These are phyloP conservation scores for Chesias legatella DNA, from an alignment of 2,888 invertebrate species.

Conservation along the genomic window DNA sequence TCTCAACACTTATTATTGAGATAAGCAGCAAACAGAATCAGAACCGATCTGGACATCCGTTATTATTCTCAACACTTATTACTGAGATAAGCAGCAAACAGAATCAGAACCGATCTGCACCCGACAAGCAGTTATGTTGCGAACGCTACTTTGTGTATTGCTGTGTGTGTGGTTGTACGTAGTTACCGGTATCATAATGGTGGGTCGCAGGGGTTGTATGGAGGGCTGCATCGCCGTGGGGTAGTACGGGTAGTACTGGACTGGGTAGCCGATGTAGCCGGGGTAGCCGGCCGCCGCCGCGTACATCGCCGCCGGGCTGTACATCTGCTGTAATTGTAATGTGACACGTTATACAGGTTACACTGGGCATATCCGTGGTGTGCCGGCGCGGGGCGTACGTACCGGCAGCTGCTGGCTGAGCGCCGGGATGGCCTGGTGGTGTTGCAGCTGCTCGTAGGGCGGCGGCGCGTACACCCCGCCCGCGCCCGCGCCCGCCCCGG, in stretches of 20 bases:
- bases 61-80: too few relatives aligned
- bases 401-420: conserved; percentile 73
- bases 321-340: conserved; percentile 84
- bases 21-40: too few relatives aligned
- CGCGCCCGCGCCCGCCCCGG: conserved; percentile 77
- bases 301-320: conserved; percentile 86
- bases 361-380: too few relatives aligned
- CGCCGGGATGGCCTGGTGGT: conserved; percentile 70
- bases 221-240: conserved; percentile 84
- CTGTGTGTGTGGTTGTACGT: not conserved
- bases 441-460: conserved; percentile 86
- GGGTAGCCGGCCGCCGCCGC: conserved; percentile 85
- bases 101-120: too few relatives aligned
- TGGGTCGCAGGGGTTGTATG: conserved; percentile 84
- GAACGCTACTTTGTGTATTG: too few relatives aligned
- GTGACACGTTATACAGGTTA: too few relatives aligned
- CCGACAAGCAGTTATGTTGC: too few relatives aligned
- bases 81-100: too few relatives aligned
- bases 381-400: conserved; percentile 20
- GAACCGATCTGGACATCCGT: too few relatives aligned
- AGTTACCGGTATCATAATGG: conserved; percentile 89
- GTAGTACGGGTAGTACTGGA: conserved; percentile 88
- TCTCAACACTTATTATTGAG: too few relatives aligned
- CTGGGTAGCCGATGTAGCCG: conserved; percentile 87
- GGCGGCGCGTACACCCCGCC: conserved; percentile 83